Evolutionary conservation across 2,113 vertebrate genomes (phyloP), one percentile per base, ranked within the genome.

Genomic region (Psettodes erumei): DNA sequence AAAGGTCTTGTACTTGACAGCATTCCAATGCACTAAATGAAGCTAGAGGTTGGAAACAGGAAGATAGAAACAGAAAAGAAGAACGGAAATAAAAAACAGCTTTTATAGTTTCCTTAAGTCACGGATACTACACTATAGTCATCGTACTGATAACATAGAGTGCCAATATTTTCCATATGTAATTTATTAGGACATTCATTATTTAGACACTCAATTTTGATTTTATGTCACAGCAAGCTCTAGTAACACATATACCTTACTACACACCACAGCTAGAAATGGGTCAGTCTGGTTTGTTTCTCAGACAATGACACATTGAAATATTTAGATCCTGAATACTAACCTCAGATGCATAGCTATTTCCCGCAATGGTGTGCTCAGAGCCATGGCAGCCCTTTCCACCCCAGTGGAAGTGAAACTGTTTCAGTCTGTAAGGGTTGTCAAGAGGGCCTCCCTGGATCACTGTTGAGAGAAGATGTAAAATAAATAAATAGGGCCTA

Each of bases 371-470:
- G 0, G 95, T 98, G 76, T 99, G 98, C 86, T 99, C 98, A 0
- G 97, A 99, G 47, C 98, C 98, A 35, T 92, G 83, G 21, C 92
- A 92, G 32, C 90, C 94, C 53, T 95, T 97, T 74, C 91, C 94
- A 1, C 97, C 98, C 98, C 98, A 99, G 88, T 99, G 98, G 83
- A 99, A 99, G 77, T 99, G 98, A 81, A 99, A 96, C 89, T 99
- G 98, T 87, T 95, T 99, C 67, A 99, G 95, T 50, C 96, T 93
- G 79, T 98, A 98, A 3, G 95, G 94, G 70, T 93, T 94, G 50
- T 96, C 93, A 77, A 99, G 92, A 21, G 97, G 97, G 2, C 97
- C 98, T 38, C 96, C 96, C 9, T 77, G 90, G 77, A 99, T 95
- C 84, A 95, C 97, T 99, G 93, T 16, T 2, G 42, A 82, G 35